Conservation (phyloP, 2,888 invertebrate genomes). For the Noctua janthe region DNA sequence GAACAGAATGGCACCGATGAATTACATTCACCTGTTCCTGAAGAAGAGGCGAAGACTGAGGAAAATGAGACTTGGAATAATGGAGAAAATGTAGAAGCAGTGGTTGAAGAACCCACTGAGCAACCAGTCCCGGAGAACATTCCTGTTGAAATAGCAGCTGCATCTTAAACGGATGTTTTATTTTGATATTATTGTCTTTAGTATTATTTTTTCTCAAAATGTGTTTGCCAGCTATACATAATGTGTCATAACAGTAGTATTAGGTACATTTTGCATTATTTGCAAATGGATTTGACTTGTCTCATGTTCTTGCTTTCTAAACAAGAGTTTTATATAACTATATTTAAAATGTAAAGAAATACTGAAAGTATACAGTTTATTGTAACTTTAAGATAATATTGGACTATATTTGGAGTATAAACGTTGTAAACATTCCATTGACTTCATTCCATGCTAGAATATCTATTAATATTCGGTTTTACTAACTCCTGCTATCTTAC, state of each 20-base stretch:
- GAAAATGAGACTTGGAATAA: constrained; percentile 60
- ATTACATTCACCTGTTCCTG: constrained; percentile 73
- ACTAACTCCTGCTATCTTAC: constrained; percentile 12
- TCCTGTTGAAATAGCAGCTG: constrained; percentile 85
- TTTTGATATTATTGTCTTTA: constrained; percentile 22
- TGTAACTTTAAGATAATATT: constrained; percentile 7
- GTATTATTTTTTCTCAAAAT: constrained; percentile 40
- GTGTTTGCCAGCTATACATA: constrained; percentile 28
- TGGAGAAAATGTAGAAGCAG: constrained; percentile 55
- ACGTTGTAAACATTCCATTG: constrained; percentile 61
- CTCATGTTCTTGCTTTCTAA: constrained; percentile 9
- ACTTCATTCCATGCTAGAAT: constrained; percentile 59
- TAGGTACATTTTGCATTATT: constrained; percentile 37
- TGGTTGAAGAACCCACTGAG: constrained; percentile 63
- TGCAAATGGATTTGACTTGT: constrained; percentile 28
- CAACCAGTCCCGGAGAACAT: constrained; percentile 76
- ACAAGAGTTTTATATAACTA: neutral
- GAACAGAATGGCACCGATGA: constrained; percentile 82
- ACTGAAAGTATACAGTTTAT: constrained; percentile 5
- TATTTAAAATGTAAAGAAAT: constrained; percentile 30
- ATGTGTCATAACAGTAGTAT: constrained; percentile 41
- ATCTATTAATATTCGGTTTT: constrained; percentile 31
- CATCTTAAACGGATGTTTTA: constrained; percentile 76
- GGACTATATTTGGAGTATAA: constrained; percentile 31
- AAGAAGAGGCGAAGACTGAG: constrained; percentile 67